These are phyloP conservation scores for Malthinus flaveolus DNA, from an alignment of 2,888 invertebrate genomes.

Conservation along the genomic window DNA sequence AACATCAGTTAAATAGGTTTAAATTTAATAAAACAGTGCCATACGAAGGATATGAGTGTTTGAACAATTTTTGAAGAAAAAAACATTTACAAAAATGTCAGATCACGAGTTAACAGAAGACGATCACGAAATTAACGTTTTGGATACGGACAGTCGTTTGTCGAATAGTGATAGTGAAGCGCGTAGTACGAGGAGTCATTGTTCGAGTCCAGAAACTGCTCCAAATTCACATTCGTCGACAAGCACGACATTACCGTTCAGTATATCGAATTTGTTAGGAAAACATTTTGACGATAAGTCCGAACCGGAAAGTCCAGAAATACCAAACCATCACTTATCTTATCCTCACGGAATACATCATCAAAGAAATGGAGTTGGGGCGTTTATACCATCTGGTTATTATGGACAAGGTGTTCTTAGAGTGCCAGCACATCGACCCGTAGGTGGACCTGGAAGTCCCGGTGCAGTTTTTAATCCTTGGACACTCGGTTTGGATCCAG, in stretches of 20 bases:
- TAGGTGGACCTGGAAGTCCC: conserved; percentile 59
- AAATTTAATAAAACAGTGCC: background rate
- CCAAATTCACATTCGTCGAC: conserved; percentile 54
- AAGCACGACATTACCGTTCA: conserved; percentile 71
- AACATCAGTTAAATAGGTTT: background rate
- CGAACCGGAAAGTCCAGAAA: conserved; percentile 44
- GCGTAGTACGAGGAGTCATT: conserved; percentile 50
- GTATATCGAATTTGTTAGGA: conserved; percentile 80
- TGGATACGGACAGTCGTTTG: conserved; percentile 66
- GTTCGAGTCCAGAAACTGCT: conserved; percentile 57
- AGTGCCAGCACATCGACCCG: conserved; percentile 79
- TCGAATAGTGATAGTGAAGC: conserved; percentile 64
- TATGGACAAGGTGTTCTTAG: conserved; percentile 74
- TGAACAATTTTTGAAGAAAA: background rate
- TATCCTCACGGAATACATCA: conserved; percentile 44
- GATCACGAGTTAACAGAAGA: conserved; percentile 60
- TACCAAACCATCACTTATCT: conserved; percentile 41
- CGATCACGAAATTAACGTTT: conserved; percentile 70
- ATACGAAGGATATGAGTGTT: background rate
- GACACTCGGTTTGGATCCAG: conserved; percentile 62
- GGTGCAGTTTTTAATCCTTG: conserved; percentile 54
- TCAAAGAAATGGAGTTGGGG: conserved; percentile 46
- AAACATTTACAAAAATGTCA: conserved; percentile 41
- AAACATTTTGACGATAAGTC: conserved; percentile 70
- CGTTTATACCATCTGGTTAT: conserved; percentile 53